Evolutionary conservation across 2,888 invertebrate species (phyloP).

Genomic region (Ametastegia equiseti): DNA sequence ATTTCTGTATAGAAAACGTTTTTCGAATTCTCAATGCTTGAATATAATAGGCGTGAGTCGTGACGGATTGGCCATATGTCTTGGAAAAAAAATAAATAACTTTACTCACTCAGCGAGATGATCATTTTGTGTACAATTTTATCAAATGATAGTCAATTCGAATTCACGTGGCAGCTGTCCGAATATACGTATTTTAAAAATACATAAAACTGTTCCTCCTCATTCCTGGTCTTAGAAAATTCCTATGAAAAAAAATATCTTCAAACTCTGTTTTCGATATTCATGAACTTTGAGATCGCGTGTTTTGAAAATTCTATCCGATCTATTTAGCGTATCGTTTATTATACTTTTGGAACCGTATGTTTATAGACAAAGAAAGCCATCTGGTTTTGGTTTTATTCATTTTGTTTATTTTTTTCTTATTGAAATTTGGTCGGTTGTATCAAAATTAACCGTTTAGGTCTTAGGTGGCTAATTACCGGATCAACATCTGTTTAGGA

Average conservation of each 20-base stretch:
- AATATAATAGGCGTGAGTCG: neutral
- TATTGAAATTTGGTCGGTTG: too few species aligned
- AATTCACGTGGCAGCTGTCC: neutral
- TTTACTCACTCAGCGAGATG: too few species aligned
- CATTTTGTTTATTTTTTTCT: too few species aligned
- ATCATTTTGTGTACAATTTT: neutral
- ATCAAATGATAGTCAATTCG: neutral
- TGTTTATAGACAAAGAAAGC: too few species aligned
- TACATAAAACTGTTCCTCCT: too few species aligned
- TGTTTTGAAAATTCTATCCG: neutral
- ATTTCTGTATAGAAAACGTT: neutral
- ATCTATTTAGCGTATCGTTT: neutral
- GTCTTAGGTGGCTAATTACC: neutral
- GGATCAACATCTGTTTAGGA: neutral
- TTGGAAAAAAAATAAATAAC: neutral
- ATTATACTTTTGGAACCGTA: too few species aligned
- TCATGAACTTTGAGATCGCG: neutral
- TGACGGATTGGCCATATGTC: slow-evolving; percentile 15
- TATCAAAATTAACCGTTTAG: too few species aligned
- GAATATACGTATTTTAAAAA: too few species aligned
- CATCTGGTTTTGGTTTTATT: too few species aligned
- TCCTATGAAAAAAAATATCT: too few species aligned
- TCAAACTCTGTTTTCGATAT: too few species aligned
- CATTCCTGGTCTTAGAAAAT: too few species aligned
- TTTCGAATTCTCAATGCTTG: neutral